A percentile compares a stretch with the other conserved stretches of the same genome.
These are phyloP conservation scores for Aspidiotus rigidus DNA, from an alignment of 2,888 invertebrate genomes.

Conservation along the genomic window DNA sequence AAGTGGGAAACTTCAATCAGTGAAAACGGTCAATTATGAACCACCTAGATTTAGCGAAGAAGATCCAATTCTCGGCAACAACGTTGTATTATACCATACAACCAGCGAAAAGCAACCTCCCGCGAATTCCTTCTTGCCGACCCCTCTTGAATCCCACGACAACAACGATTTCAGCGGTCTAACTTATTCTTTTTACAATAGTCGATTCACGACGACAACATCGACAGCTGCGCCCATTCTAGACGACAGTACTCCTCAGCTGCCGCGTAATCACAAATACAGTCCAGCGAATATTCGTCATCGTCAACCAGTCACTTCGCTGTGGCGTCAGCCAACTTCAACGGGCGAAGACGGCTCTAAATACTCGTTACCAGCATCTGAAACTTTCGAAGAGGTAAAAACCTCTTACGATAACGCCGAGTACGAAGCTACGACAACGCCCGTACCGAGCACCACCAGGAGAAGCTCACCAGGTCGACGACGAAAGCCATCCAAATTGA, in stretches of 20 bases:
- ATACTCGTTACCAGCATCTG: background rate
- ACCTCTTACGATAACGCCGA: too few species aligned
- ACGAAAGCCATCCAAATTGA: conserved; percentile 19
- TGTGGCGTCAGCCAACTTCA: background rate
- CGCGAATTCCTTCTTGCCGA: conserved; percentile 20
- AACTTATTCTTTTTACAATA: background rate
- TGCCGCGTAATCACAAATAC: conserved; percentile 25
- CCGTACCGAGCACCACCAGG: conserved; percentile 36
- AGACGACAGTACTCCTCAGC: background rate
- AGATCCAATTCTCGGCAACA: conserved; percentile 3
- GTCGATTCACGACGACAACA: conserved; percentile 23
- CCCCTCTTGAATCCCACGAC: conserved; percentile 20
- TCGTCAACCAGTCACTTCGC: background rate
- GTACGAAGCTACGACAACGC: conserved; percentile 36
- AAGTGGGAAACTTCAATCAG: conserved; percentile 10
- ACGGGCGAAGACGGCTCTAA: background rate
- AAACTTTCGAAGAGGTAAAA: background rate
- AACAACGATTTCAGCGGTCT: conserved; percentile 25
- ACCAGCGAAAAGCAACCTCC: conserved; percentile 29
- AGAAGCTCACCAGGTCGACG: conserved; percentile 24
- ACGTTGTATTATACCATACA: background rate
- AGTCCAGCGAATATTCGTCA: background rate
- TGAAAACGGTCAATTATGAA: background rate
- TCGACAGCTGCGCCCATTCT: conserved; percentile 5
- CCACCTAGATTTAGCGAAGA: conserved; percentile 26